Evolutionary conservation across 30 jellyfish, hydroid and myxozoan genomes (phyloP), one percentile per base, ranked within the genome.

Genomic region (Catostylus mosaicus): DNA sequence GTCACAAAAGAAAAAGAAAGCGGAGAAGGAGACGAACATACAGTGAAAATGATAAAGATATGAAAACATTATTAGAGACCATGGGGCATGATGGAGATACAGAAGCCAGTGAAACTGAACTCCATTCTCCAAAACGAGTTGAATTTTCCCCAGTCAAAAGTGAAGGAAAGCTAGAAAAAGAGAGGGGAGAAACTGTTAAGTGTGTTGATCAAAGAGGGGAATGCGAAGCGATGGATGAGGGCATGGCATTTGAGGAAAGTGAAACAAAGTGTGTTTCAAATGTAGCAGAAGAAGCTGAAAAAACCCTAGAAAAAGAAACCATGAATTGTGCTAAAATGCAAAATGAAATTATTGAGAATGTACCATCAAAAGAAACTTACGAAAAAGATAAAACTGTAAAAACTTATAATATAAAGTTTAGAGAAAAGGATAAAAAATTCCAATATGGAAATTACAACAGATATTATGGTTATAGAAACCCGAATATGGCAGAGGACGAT

Each of bases 401-500:
- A 66, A 34, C 57, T 12, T 46, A 64, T 14, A 50, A 71, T 33
- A 45, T 63, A 1, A 32, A 52, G 10, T 84, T 73, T 51, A 35
- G 94, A 16, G 88, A 73, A 31, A 91, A 84, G 67, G 88, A 91
- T 64, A 71, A 54, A 45, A 86, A 64, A 66, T 92, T 61, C 59
- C 84, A 52, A 38, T 93, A 87, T 78, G 99, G 99, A 47, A 93
- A 93, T 78, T 93, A 75, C 48, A 76, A 70, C 40, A 73, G 84
- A 10, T 93, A 93, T 75, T 93, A 93, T 88, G 91, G 91, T 56
- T 72, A 82, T 60, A 67, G 99, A 66, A 93, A 93, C 61, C 86
- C 96, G 10, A 85, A 87, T 20, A 82, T 67, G 78, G 73, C 84
- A 2, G 91, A 84, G 31, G 99, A 93, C 67, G 88, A 88, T 19